phyloP scores from a whole-genome alignment of 2,113 vertebrate species.

The Rhinichthys klamathensis region DNA sequence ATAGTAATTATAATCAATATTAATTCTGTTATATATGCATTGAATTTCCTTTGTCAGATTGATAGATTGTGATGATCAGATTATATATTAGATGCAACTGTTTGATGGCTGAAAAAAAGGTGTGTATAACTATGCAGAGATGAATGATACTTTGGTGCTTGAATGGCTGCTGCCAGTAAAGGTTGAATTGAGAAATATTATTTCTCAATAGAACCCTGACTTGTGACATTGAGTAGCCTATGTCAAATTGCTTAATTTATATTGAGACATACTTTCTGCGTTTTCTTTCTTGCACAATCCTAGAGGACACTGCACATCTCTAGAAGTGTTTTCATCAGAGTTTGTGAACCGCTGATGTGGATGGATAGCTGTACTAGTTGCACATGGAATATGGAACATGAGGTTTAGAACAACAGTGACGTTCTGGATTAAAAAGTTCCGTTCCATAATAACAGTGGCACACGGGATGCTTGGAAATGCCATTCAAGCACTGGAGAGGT shows the following conservation, averaged over 20 bases:
- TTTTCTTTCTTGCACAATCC: not conserved
- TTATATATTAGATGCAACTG: not conserved
- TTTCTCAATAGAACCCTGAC: not conserved
- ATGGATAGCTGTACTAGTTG: constrained; percentile 28
- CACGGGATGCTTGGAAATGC: constrained; percentile 73
- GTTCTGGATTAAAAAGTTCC: constrained; percentile 74
- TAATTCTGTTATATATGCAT: not conserved
- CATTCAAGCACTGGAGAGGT: constrained; percentile 78
- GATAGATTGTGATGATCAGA: not conserved
- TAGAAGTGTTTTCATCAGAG: not conserved
- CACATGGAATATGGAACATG: constrained; percentile 66
- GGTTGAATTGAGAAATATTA: too few relatives aligned
- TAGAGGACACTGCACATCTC: not conserved
- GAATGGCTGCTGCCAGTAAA: not conserved
- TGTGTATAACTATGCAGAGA: not conserved
- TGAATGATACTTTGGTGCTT: not conserved
- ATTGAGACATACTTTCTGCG: not conserved
- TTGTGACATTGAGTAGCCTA: not conserved
- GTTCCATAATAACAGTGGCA: constrained; percentile 70
- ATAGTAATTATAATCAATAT: not conserved
- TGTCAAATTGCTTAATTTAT: not conserved
- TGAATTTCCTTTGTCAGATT: not conserved
- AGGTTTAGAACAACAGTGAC: constrained; percentile 69
- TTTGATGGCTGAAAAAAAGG: not conserved
- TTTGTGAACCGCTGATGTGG: not conserved